These are phyloP conservation scores for Coreius guichenoti DNA, from an alignment of 2,797 vertebrate genomes.

Conservation along the genomic window DNA sequence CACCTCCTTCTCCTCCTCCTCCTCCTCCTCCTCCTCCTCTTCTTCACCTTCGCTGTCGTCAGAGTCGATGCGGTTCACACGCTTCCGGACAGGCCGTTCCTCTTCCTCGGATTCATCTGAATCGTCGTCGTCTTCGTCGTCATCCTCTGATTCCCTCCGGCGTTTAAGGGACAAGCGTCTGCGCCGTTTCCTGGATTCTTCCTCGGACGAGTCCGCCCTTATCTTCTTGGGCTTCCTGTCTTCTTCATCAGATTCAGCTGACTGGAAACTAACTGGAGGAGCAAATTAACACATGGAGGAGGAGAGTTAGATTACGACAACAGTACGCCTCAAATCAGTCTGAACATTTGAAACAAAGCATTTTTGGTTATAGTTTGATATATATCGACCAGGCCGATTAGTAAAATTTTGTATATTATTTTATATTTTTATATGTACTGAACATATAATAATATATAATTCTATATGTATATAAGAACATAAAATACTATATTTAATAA, in stretches of 20 bases:
- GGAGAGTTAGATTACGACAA: background rate
- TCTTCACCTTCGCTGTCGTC: slow-evolving; percentile 82
- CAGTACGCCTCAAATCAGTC: background rate
- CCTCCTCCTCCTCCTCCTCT: slow-evolving; percentile 73
- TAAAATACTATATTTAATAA: background rate
- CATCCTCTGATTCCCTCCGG: slow-evolving; percentile 86
- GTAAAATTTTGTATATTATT: background rate
- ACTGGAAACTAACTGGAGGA: slow-evolving; percentile 70
- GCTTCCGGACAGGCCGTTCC: slow-evolving; percentile 86
- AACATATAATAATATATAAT: background rate
- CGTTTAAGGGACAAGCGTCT: slow-evolving; percentile 75
- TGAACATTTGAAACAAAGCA: background rate
- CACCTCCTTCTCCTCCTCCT: slow-evolving; percentile 72
- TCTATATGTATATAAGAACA: background rate
- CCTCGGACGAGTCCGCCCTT: slow-evolving; percentile 70
- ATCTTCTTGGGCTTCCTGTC: slow-evolving; percentile 67
- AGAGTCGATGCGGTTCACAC: slow-evolving; percentile 92
- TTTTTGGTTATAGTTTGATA: background rate
- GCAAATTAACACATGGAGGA: background rate
- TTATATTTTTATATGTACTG: background rate
- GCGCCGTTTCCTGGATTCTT: slow-evolving; percentile 70
- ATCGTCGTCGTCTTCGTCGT: slow-evolving; percentile 83
- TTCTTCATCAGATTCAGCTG: slow-evolving; percentile 74
- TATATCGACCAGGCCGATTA: background rate
- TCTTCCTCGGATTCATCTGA: slow-evolving; percentile 83